phyloP scores from a whole-genome alignment of 2,888 invertebrate species.

The Dicroscelio sp. region DNA sequence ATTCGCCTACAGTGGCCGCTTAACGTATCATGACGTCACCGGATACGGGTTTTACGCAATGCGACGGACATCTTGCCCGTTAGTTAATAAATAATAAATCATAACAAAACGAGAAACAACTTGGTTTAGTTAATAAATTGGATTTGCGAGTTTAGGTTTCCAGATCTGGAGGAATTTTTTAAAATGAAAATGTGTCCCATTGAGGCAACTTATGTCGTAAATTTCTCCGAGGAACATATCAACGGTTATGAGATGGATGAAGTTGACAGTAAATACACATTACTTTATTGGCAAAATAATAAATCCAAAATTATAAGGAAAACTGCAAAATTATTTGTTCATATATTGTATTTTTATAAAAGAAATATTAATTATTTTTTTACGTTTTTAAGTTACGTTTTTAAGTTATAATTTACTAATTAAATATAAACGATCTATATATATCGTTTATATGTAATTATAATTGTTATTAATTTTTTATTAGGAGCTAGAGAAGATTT shows the following conservation, averaged over 20 bases:
- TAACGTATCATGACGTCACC: constrained; percentile 93
- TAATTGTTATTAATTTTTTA: too few relatives aligned
- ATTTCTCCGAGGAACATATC: constrained; percentile 79
- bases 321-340: background rate
- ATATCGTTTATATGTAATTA: too few relatives aligned
- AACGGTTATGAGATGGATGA: constrained; percentile 30
- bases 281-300: too few relatives aligned
- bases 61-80: constrained; percentile 88
- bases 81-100: constrained; percentile 63
- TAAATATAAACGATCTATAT: too few relatives aligned
- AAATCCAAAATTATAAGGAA: background rate
- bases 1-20: constrained; percentile 93
- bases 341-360: constrained; percentile 8
- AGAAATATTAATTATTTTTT: constrained; percentile 7
- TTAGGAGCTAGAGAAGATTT: constrained; percentile 72
- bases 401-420: too few relatives aligned
- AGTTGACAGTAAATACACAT: constrained; percentile 48
- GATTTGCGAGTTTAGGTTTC: constrained; percentile 85
- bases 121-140: too few relatives aligned
- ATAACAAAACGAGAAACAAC: too few relatives aligned
- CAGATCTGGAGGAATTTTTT: constrained; percentile 89
- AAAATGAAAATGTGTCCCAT: constrained; percentile 87
- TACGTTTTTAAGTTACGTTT: too few relatives aligned
- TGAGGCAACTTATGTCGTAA: constrained; percentile 89
- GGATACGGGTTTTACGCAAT: constrained; percentile 90